Base-by-base conservation (phyloP, 2,888 invertebrate genomes). In the Tachina lurida region DNA sequence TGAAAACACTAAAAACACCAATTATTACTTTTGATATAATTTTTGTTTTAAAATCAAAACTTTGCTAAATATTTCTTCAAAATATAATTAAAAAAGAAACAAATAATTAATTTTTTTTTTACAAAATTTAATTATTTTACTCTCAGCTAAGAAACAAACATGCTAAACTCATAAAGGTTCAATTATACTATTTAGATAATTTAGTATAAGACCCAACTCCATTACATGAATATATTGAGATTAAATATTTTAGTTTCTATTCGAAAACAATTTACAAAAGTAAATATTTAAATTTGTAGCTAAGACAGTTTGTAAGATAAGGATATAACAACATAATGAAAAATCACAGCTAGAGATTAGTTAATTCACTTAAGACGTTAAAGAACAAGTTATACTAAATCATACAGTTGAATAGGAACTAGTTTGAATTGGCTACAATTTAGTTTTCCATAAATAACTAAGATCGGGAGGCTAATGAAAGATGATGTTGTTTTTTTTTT, bases 241-340 rank as follows among this genome's bases (percentile, higher is more conserved):
- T 31, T 2, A 41, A 15, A 58, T 19, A 54, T 60, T 71, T 71
- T 31, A 71, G 52, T n/a, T 63, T 65, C 43, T 71, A 56, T 63
- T 60, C 39, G 73, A 80, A 84, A 79, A 83, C 67, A 84, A 76
- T 85, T 63, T 85, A 85, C 85, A 85, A 85, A 70, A 82, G 73
- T 67, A 70, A 82, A 67, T 67, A 60, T 43, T 62, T 41, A 74
- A 70, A 49, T 82, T n/a, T 71, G 62, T 70, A 76, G 31, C 47
- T 71, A 71, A 63, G 71, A 83, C 82, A 63, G 17, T 71, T 58
- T 5, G 56, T 52, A 58, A 43, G 52, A 56, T 54, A 70, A 43
- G 45, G 13, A 31, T 1, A 31, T 31, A 62, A 52, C 65, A 73
- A 43, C 13, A 52, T 41, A 67, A 62, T 47, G 19, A 71, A 68